These are phyloP conservation scores for Eilema sororculum DNA, from an alignment of 2,888 invertebrate genomes.

Conservation along the genomic window DNA sequence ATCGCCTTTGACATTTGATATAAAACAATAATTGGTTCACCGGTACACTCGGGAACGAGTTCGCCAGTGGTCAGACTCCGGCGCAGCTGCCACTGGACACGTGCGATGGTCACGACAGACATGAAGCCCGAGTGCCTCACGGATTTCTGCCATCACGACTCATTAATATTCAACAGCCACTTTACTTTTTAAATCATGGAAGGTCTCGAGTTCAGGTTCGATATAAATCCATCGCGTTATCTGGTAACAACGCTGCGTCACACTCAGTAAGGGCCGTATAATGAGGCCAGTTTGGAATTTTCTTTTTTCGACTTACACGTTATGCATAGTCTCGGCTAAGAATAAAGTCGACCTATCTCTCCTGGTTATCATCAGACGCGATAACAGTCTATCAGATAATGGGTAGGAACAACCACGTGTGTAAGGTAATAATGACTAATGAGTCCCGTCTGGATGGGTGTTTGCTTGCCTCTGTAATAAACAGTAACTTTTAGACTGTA, in stretches of 20 bases:
- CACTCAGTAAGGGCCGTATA: constrained; percentile 9
- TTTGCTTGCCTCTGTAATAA: not conserved
- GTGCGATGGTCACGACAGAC: constrained; percentile 81
- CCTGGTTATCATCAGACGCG: not conserved
- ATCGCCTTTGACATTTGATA: constrained; percentile 67
- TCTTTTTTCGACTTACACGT: constrained; percentile 1
- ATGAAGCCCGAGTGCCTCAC: constrained; percentile 68
- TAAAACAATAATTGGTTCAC: constrained; percentile 64
- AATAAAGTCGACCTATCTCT: not conserved
- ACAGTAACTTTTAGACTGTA: too few species aligned
- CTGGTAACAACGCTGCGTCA: constrained; percentile 6
- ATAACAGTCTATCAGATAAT: not conserved
- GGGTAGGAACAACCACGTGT: not conserved
- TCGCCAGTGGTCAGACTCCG: constrained; percentile 17
- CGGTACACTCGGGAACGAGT: constrained; percentile 34
- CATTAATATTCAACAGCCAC: constrained; percentile 38
- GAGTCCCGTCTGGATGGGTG: not conserved
- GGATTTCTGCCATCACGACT: constrained; percentile 65
- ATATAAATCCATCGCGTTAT: constrained; percentile 18
- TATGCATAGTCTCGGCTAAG: not conserved
- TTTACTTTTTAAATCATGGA: constrained; percentile 29
- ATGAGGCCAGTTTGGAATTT: not conserved
- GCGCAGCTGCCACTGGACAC: constrained; percentile 66
- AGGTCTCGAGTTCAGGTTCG: constrained; percentile 24
- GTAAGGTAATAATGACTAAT: not conserved